Base-by-base conservation (phyloP, 1,140 invertebrate genomes). In the Diuraphis noxia region DNA sequence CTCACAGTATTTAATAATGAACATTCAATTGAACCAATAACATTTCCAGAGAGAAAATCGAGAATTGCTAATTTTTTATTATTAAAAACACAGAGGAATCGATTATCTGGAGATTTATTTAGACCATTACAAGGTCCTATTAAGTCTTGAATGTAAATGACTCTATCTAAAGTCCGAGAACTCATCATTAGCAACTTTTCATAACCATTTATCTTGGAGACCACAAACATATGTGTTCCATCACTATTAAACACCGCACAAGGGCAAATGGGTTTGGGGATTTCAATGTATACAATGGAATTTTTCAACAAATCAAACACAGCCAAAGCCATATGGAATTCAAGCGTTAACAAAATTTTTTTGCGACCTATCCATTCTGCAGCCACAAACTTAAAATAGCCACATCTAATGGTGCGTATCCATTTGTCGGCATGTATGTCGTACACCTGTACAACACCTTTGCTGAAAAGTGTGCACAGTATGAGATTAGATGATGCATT, bases 121-220 rank as follows among this genome's bases (percentile, higher is more conserved):
- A 91, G 30, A 3, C 89, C 46, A 49, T 91, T 36, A 52, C 89
- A 91, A 9, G 41, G 41, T 81, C 89, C 89, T 49, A 91, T 52
- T n/a, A 82, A 9, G 21, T 91, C 77, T 82, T 91, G 43, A 38
- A 91, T 36, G 25, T 82, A 82, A 38, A 91, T 38, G 0, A 91
- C 34, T 23, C 43, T 49, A 49, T 91, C 34, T 21, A 91, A 38
- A 49, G 7, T 49, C 4, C 8, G 40, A 38, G 72, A 82, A 63
- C 49, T 25, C 36, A 91, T 36, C 46, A 91, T 91, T 79, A 91
- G 52, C 49, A 91, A 82, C 82, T 91, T 91, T n/a, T 91, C 89
- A 91, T 49, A 82, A 30, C 89, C 89, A 82, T 91, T 91, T 17
- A 82, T 82, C 36, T 91, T 91, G 34, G 89, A 81, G 36, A 91